Conservation (phyloP, 2,113 vertebrate genomes). For the Atrichornis clamosus region DNA sequence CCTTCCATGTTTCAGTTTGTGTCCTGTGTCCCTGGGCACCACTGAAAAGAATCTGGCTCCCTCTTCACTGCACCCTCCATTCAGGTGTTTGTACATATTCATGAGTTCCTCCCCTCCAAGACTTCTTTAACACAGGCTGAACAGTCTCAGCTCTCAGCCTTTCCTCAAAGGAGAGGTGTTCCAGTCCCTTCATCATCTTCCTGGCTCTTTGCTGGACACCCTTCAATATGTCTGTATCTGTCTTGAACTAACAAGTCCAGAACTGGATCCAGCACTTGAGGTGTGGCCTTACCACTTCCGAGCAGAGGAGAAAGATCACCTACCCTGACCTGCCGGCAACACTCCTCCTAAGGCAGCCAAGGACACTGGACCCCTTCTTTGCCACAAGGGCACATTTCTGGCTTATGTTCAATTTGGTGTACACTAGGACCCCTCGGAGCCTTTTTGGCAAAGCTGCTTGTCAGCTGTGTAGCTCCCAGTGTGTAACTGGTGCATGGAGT, state of each 20-base stretch:
- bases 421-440: neutral
- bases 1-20: neutral
- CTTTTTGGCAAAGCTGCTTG: neutral
- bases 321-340: neutral
- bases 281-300: neutral
- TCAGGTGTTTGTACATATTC: neutral
- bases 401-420: neutral
- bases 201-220: neutral
- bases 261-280: neutral
- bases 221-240: fast-evolving
- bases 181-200: neutral
- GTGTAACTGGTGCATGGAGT: neutral
- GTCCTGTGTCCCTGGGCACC: neutral
- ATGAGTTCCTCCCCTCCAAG: neutral
- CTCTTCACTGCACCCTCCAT: neutral
- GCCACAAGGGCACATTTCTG: neutral
- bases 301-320: neutral
- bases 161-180: neutral
- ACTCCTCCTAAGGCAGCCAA: neutral
- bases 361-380: neutral
- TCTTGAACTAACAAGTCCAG: neutral
- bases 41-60: neutral
- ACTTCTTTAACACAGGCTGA: neutral
- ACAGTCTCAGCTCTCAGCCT: neutral
- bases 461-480: neutral